A percentile compares a stretch with the other conserved stretches of the same genome.
Evolutionary conservation across 2,888 invertebrate genomes (phyloP).

Genomic region (Epistrophe grossulariae): DNA sequence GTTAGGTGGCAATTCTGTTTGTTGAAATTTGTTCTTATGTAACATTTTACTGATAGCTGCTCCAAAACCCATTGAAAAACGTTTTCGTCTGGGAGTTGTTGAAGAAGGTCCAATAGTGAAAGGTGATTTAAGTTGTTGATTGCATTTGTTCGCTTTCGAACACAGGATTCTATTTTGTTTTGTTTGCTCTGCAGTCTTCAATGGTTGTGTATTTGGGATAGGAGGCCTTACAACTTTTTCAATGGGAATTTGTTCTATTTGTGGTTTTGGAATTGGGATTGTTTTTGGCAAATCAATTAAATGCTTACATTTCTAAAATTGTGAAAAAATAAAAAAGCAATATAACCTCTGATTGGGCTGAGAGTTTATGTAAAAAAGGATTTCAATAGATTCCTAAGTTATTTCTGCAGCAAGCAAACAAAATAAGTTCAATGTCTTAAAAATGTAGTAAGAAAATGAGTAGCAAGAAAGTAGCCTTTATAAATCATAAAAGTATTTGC

Average conservation of each 20-base stretch:
- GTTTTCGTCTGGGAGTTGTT: conserved; percentile 3
- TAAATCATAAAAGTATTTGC: too few relatives aligned
- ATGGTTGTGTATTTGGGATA: not conserved
- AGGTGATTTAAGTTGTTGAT: conserved; percentile 18
- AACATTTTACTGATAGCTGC: conserved; percentile 56
- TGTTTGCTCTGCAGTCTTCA: not conserved
- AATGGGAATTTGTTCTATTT: not conserved
- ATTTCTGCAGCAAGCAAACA: too few relatives aligned
- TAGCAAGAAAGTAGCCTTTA: too few relatives aligned
- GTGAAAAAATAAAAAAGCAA: not conserved
- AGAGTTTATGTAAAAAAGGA: too few relatives aligned
- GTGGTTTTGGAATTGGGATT: too few relatives aligned
- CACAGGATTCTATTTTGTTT: not conserved
- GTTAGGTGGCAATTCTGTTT: not conserved
- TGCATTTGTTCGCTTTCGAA: not conserved
- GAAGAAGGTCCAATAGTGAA: conserved; percentile 26
- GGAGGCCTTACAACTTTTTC: not conserved
- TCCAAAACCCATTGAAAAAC: conserved; percentile 35
- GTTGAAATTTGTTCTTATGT: conserved; percentile 25
- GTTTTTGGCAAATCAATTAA: not conserved
- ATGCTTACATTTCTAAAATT: conserved; percentile 22
- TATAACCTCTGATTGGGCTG: too few relatives aligned
- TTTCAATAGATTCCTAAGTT: too few relatives aligned
- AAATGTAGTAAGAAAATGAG: not conserved
- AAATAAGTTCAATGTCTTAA: not conserved